Conservation (phyloP, 1,140 invertebrate genomes). For the Bombyx mandarina region DNA sequence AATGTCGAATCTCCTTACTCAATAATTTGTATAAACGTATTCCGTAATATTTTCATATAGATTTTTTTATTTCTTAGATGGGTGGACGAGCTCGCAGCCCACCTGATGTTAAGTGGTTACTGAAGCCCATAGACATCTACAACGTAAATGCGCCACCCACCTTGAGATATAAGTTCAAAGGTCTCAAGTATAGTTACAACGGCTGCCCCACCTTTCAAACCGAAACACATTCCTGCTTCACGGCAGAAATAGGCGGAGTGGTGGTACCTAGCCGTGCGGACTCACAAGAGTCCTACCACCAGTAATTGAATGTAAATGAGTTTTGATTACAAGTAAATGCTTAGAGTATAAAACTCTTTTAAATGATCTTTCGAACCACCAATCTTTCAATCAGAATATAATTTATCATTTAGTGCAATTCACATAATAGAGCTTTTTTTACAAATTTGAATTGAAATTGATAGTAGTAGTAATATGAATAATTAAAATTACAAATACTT, state of each 20-base stretch:
- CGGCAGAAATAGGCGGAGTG: too few species aligned
- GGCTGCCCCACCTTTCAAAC: too few species aligned
- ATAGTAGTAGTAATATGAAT: background rate
- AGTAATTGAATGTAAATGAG: background rate
- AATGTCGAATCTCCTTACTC: slow-evolving; percentile 22
- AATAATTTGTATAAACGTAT: slow-evolving; percentile 1
- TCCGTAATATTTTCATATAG: background rate
- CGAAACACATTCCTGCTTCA: too few species aligned
- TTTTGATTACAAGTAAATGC: background rate
- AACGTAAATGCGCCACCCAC: too few species aligned
- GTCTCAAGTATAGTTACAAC: too few species aligned
- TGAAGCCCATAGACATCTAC: too few species aligned
- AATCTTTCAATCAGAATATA: background rate
- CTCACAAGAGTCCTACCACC: too few species aligned
- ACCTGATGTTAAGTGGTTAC: too few species aligned
- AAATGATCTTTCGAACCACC: background rate
- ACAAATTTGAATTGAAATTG: background rate
- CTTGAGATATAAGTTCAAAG: too few species aligned
- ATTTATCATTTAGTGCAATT: background rate
- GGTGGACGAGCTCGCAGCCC: too few species aligned
- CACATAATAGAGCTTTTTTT: background rate
- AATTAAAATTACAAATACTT: background rate
- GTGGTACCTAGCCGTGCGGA: too few species aligned
- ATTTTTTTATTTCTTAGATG: background rate
- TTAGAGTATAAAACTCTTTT: background rate